Percentiles rank a stretch among this genome's conserved stretches.
phyloP scores from a whole-genome alignment of 2,888 invertebrate genomes.

The Sesia apiformis region DNA sequence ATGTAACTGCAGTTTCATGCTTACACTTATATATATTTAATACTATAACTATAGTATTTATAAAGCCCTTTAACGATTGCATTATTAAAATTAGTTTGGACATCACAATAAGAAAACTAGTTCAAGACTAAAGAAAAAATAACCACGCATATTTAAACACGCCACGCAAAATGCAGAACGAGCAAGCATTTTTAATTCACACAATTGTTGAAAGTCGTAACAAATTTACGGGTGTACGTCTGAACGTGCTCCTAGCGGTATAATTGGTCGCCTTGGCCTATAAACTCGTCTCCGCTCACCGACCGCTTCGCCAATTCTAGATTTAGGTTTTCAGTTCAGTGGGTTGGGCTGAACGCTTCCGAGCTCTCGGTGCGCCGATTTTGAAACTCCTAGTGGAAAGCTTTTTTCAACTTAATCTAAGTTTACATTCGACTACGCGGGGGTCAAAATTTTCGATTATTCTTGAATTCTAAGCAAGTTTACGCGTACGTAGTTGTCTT shows the following conservation, averaged over 20 bases:
- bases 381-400: background rate
- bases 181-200: background rate
- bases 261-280: constrained; percentile 68
- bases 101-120: background rate
- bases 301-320: constrained; percentile 66
- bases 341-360: constrained; percentile 53
- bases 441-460: background rate
- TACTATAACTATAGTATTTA: no score
- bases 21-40: no score
- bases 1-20: no score
- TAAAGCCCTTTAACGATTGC: no score
- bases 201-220: constrained; percentile 23
- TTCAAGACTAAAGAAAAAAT: background rate
- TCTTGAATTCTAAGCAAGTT: no score
- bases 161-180: no score
- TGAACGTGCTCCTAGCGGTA: constrained; percentile 29
- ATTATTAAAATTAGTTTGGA: background rate
- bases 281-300: constrained; percentile 48
- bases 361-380: constrained; percentile 17
- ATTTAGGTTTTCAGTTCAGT: constrained; percentile 72
- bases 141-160: background rate
- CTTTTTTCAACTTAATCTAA: background rate
- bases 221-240: constrained; percentile 13
- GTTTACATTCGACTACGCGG: background rate
- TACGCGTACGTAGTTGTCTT: no score